These are phyloP conservation scores for Philaenus spumarius DNA, from an alignment of 1,140 invertebrate species.

Conservation along the genomic window DNA sequence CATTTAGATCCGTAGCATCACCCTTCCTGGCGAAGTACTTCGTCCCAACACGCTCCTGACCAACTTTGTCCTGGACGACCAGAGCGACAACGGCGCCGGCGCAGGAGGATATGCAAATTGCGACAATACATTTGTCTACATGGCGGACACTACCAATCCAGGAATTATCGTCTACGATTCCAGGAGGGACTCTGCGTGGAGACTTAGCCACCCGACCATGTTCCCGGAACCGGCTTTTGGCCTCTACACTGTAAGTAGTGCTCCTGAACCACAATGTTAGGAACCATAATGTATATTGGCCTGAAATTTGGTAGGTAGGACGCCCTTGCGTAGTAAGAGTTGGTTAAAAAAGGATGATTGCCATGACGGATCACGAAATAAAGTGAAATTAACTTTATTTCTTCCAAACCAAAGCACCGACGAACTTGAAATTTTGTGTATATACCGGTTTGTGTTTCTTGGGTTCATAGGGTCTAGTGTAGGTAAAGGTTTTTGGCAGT, in stretches of 20 bases:
- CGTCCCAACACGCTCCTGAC: conserved; percentile 63
- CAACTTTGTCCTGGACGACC: conserved; percentile 68
- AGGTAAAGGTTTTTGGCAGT: too few species aligned
- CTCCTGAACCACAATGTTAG: too few species aligned
- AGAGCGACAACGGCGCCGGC: conserved; percentile 16
- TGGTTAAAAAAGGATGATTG: too few species aligned
- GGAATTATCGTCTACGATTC: conserved; percentile 68
- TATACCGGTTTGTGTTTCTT: too few species aligned
- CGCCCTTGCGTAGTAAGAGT: too few species aligned
- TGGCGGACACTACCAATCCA: conserved; percentile 67
- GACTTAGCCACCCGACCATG: conserved; percentile 67
- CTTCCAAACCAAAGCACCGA: too few species aligned
- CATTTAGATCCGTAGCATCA: conserved; percentile 35
- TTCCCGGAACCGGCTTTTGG: conserved; percentile 70
- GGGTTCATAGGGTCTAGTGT: too few species aligned
- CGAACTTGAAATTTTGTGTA: too few species aligned
- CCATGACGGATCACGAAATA: too few species aligned
- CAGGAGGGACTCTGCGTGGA: conserved; percentile 62
- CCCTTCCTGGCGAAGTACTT: conserved; percentile 55
- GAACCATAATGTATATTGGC: too few species aligned
- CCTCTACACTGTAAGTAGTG: conserved; percentile 49
- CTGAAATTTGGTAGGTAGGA: too few species aligned
- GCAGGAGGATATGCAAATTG: conserved; percentile 44
- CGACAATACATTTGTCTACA: conserved; percentile 69
- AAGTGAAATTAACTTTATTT: too few species aligned